Conservation (phyloP, 2,113 vertebrate species). For the Andinoacara biseriatus region DNA sequence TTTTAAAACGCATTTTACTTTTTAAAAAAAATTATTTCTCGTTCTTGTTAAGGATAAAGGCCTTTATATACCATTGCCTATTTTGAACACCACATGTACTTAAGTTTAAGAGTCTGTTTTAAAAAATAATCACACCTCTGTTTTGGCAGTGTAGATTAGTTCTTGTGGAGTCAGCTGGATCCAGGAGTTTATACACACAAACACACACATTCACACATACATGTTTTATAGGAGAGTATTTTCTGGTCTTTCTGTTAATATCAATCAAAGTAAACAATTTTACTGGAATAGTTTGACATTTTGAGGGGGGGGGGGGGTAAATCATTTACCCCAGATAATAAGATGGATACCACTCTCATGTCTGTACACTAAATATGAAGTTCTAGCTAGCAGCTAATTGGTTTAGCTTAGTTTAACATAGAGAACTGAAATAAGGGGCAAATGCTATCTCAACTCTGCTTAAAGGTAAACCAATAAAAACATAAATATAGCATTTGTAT, state of each 20-base stretch:
- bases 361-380: slow-evolving; percentile 7
- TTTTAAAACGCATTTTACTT: slow-evolving; percentile 40
- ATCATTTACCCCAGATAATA: background rate
- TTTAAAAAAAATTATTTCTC: slow-evolving; percentile 1
- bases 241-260: background rate
- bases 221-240: slow-evolving; percentile 10
- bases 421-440: background rate
- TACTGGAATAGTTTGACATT: background rate
- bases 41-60: slow-evolving; percentile 47
- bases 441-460: background rate
- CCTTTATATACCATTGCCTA: slow-evolving; percentile 66
- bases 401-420: slow-evolving; percentile 1
- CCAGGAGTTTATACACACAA: slow-evolving; percentile 30
- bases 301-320: background rate
- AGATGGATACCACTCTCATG: background rate
- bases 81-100: slow-evolving; percentile 72
- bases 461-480: background rate
- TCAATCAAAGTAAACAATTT: slow-evolving; percentile 15
- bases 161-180: slow-evolving; percentile 28
- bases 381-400: background rate
- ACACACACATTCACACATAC: background rate
- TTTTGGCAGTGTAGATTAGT: slow-evolving; percentile 24
- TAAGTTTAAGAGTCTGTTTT: slow-evolving; percentile 67
- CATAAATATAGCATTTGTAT: background rate
- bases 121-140: slow-evolving; percentile 50